Conservation (phyloP, 2,888 invertebrate species). For the Hydriomena furcata region DNA sequence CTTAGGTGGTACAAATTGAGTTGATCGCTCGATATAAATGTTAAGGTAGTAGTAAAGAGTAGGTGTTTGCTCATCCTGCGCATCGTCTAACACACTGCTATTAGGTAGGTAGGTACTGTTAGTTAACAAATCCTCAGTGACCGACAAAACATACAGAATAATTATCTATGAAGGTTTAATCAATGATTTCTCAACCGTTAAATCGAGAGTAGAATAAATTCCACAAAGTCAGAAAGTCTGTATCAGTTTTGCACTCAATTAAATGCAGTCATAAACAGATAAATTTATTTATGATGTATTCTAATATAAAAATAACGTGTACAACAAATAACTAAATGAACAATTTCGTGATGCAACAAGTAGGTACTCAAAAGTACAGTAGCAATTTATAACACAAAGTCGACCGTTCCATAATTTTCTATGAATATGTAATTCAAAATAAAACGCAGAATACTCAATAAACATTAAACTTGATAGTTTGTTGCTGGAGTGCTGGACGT, state of each 20-base stretch:
- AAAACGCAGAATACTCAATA: conserved; percentile 48
- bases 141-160: background rate
- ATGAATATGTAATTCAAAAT: conserved; percentile 55
- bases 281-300: background rate
- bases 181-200: too few relatives aligned
- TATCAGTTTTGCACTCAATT: background rate
- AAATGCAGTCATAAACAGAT: background rate
- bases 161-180: too few relatives aligned
- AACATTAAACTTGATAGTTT: conserved; percentile 46
- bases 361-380: conserved; percentile 41
- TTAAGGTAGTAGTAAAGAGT: too few relatives aligned
- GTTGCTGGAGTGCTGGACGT: conserved; percentile 28
- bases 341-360: conserved; percentile 32
- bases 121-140: too few relatives aligned
- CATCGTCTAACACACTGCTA: too few relatives aligned
- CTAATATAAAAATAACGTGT: background rate
- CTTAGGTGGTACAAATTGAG: too few relatives aligned
- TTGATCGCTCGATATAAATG: too few relatives aligned
- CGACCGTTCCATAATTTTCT: conserved; percentile 49
- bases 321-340: conserved; percentile 15
- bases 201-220: too few relatives aligned
- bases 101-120: too few relatives aligned
- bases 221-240: too few relatives aligned
- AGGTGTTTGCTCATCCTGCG: too few relatives aligned
- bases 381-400: conserved; percentile 42